Conservation (phyloP, 2,797 vertebrate species). For the Phoxinus dragarum region DNA sequence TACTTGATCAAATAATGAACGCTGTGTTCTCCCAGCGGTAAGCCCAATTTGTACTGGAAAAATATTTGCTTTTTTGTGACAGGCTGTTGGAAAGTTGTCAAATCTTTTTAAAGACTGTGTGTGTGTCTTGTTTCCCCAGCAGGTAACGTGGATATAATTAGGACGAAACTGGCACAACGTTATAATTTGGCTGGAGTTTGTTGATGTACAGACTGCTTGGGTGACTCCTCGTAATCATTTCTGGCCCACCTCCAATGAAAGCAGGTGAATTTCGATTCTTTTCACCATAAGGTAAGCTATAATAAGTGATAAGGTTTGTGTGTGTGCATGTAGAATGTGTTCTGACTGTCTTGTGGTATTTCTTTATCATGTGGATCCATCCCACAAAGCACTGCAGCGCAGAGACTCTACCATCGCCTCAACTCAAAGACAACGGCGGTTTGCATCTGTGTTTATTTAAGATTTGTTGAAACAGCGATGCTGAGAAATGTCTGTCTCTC, state of each 20-base stretch:
- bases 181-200: slow-evolving; percentile 59
- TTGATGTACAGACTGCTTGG: slow-evolving; percentile 15
- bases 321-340: slow-evolving; percentile 22
- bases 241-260: not conserved
- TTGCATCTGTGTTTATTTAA: slow-evolving; percentile 45
- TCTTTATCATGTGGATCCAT: slow-evolving; percentile 25
- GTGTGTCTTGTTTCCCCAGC: slow-evolving; percentile 40
- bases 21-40: slow-evolving; percentile 46
- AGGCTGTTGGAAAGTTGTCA: slow-evolving; percentile 40
- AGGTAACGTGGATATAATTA: slow-evolving; percentile 37
- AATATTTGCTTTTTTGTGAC: slow-evolving; percentile 48
- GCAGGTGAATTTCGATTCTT: not conserved
- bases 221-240: slow-evolving; percentile 29
- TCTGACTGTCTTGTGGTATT: slow-evolving; percentile 9
- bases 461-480: slow-evolving; percentile 21
- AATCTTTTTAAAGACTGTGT: slow-evolving; percentile 38
- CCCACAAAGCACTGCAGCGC: slow-evolving; percentile 7
- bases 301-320: slow-evolving; percentile 12
- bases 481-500: slow-evolving; percentile 17
- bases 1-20: slow-evolving; percentile 60
- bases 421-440: slow-evolving; percentile 4
- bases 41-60: slow-evolving; percentile 52
- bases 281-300: slow-evolving; percentile 15
- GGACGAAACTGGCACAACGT: slow-evolving; percentile 32
- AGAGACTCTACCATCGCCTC: slow-evolving; percentile 8